These are phyloP conservation scores for Conus canariensis DNA, from an alignment of 2,888 invertebrate species.

Conservation along the genomic window DNA sequence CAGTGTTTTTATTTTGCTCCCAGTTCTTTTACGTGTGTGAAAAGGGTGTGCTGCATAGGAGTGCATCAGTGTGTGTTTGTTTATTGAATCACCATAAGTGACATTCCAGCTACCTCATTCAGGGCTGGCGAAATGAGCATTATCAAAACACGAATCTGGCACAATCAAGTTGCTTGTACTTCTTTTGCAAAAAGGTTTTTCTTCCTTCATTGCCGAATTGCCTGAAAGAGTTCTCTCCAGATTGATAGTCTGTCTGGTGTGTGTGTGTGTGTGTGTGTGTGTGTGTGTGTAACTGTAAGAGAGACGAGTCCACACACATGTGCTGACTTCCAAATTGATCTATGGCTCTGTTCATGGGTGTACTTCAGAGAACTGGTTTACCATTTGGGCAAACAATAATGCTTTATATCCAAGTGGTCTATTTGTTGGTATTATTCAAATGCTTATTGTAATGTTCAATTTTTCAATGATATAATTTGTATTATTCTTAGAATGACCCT, in stretches of 20 bases:
- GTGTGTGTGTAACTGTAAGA: background rate
- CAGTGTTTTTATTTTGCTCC: too few species aligned
- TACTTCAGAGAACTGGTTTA: background rate
- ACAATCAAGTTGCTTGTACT: slow-evolving; percentile 19
- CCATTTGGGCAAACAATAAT: background rate
- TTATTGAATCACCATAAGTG: background rate
- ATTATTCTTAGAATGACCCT: too few species aligned
- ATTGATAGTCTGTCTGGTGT: background rate
- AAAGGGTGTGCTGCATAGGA: too few species aligned
- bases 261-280: background rate
- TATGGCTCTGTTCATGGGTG: background rate
- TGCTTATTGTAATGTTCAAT: too few species aligned
- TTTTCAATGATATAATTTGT: too few species aligned
- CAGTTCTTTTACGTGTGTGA: too few species aligned
- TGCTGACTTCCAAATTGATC: background rate
- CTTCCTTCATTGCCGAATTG: slow-evolving; percentile 8
- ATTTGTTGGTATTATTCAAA: too few species aligned
- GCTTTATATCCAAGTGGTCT: too few species aligned
- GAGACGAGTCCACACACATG: background rate
- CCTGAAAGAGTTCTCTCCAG: background rate
- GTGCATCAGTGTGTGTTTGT: too few species aligned
- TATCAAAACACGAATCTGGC: slow-evolving; percentile 33
- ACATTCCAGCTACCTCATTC: slow-evolving; percentile 33
- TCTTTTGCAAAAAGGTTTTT: background rate
- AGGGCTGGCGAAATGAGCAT: slow-evolving; percentile 30